phyloP scores from a whole-genome alignment of 2,797 vertebrate genomes.

The Distichodus sexfasciatus region DNA sequence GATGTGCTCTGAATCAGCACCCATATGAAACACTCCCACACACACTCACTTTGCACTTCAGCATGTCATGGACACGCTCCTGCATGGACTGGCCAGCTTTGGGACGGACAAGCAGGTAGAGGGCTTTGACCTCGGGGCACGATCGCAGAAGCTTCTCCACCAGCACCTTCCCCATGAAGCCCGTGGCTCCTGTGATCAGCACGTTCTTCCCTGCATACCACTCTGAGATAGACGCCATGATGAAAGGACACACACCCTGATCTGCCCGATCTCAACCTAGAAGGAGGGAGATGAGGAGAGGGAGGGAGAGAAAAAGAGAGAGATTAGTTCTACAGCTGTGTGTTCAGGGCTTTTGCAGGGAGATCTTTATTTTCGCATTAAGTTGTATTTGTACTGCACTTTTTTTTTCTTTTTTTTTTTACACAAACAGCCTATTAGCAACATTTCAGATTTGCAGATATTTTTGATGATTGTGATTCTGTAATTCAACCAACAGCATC shows the following conservation, averaged over 20 bases:
- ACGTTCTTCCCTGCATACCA: slow-evolving; percentile 86
- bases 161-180: slow-evolving; percentile 94
- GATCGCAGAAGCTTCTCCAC: slow-evolving; percentile 91
- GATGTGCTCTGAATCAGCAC: too few species aligned
- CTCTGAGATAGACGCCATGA: slow-evolving; percentile 81
- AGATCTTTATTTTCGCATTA: too few species aligned
- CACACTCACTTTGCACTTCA: slow-evolving; percentile 84
- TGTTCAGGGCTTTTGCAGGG: neutral
- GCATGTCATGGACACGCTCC: slow-evolving; percentile 84
- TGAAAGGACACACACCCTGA: slow-evolving; percentile 1
- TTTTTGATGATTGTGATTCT: too few species aligned
- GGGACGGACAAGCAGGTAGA: slow-evolving; percentile 89
- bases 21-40: neutral
- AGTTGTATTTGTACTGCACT: too few species aligned
- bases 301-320: neutral
- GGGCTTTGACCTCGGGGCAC: slow-evolving; percentile 80
- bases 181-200: slow-evolving; percentile 90
- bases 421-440: too few species aligned
- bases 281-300: neutral
- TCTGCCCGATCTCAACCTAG: neutral
- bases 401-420: too few species aligned
- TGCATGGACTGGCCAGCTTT: slow-evolving; percentile 88
- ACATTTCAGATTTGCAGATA: too few species aligned
- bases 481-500: too few species aligned
- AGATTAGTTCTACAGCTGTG: neutral